Conservation (phyloP, 2,888 invertebrate genomes). For the Chromoteleia sp. region DNA sequence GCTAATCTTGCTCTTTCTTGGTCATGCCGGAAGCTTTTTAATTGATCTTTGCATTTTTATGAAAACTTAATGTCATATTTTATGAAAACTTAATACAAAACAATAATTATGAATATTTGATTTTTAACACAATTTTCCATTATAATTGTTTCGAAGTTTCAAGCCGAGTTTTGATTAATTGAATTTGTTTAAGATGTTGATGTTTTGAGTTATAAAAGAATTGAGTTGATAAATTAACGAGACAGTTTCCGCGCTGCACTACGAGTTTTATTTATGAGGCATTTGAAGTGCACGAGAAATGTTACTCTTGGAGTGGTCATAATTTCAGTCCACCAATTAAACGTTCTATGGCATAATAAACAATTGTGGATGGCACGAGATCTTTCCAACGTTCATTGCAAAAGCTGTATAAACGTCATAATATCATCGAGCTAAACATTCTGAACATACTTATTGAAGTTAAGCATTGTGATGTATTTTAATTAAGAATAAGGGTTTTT, state of each 20-base stretch:
- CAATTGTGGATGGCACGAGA: conserved; percentile 13
- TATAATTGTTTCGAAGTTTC: no score
- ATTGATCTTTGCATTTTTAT: no score
- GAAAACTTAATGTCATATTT: no score
- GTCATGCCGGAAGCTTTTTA: no score
- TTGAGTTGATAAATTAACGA: conserved; percentile 1
- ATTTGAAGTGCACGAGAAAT: conserved; percentile 22
- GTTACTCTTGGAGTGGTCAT: conserved; percentile 24
- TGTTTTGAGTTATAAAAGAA: not conserved
- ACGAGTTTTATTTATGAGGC: conserved; percentile 18
- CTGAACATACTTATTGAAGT: conserved; percentile 8
- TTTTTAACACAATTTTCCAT: no score
- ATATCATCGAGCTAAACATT: conserved; percentile 26
- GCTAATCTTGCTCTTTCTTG: no score
- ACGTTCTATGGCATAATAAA: conserved; percentile 23
- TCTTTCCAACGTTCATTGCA: conserved; percentile 26
- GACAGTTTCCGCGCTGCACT: not conserved
- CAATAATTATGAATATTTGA: no score
- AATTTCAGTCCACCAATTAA: conserved; percentile 29
- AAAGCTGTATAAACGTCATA: not conserved
- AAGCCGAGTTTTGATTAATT: not conserved
- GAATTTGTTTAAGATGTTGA: not conserved
- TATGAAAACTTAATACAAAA: no score
- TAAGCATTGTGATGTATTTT: conserved; percentile 2
- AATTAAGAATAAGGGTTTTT: conserved; percentile 19